Percentiles rank a stretch among this genome's conserved stretches.
These are phyloP conservation scores for Dynastes hyllus DNA, from an alignment of 2,888 invertebrate species.

Conservation along the genomic window DNA sequence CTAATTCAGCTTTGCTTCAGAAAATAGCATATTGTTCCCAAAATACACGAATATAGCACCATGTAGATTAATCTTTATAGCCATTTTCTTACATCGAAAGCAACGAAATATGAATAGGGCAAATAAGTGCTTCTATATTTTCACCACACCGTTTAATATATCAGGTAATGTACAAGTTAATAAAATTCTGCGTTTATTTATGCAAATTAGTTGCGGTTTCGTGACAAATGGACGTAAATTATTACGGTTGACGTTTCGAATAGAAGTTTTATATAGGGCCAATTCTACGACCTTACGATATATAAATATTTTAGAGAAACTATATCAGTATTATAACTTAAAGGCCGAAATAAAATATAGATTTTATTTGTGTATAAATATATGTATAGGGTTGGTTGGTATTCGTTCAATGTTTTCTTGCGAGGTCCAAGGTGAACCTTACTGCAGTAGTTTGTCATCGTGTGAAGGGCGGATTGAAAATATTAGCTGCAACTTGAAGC, in stretches of 20 bases:
- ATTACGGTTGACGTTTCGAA: slow-evolving; percentile 21
- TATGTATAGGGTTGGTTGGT: background rate
- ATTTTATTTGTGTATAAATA: background rate
- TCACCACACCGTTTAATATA: background rate
- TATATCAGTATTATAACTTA: background rate
- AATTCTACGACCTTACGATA: background rate
- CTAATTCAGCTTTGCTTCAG: no score
- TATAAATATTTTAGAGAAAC: background rate
- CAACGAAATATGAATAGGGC: background rate
- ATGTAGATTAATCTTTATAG: no score
- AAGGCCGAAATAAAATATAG: background rate
- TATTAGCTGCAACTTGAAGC: background rate
- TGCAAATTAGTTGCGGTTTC: slow-evolving; percentile 25
- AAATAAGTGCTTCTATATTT: background rate
- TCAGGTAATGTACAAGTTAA: slow-evolving; percentile 27
- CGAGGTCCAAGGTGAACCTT: background rate
- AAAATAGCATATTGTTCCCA: no score
- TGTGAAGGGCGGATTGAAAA: background rate
- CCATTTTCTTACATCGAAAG: no score
- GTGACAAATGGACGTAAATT: slow-evolving; percentile 28
- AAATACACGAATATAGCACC: no score
- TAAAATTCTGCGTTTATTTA: slow-evolving; percentile 28
- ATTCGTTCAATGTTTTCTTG: background rate
- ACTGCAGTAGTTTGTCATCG: background rate
- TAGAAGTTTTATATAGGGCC: background rate